Conservation (phyloP, 2,797 vertebrate species). For the Hoplostethus atlanticus region DNA sequence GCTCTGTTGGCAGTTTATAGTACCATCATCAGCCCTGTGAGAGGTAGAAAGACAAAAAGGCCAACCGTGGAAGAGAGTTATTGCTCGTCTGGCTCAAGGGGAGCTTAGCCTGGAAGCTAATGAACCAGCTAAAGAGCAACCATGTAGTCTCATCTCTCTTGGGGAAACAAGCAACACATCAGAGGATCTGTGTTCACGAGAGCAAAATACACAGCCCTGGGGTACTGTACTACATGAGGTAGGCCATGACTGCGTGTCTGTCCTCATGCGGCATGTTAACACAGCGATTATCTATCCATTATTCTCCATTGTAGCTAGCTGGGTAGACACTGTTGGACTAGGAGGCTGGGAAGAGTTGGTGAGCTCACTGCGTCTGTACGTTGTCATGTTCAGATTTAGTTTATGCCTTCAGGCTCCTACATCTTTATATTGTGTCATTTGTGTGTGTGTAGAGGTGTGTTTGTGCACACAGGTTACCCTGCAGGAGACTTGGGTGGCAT, state of each 20-base stretch:
- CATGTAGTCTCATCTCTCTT: constrained; percentile 16
- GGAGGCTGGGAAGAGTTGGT: background rate
- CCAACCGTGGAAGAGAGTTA: constrained; percentile 38
- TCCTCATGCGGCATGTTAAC: background rate
- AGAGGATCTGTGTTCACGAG: constrained; percentile 14
- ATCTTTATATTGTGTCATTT: background rate
- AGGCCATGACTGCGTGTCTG: background rate
- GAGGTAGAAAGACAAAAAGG: constrained; percentile 32
- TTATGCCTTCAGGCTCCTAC: background rate
- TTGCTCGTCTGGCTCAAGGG: constrained; percentile 11
- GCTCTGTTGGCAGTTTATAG: constrained; percentile 41
- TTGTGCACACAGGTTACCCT: constrained; percentile 75
- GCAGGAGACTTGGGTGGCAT: constrained; percentile 86
- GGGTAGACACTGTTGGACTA: background rate
- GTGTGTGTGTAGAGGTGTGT: constrained; percentile 18
- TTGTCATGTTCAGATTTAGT: background rate
- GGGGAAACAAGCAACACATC: constrained; percentile 6
- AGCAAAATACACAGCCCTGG: constrained; percentile 12
- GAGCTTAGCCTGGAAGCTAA: constrained; percentile 46
- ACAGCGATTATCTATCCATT: background rate
- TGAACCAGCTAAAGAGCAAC: constrained; percentile 48
- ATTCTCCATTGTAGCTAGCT: background rate
- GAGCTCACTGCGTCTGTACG: background rate
- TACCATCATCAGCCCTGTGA: constrained; percentile 24
- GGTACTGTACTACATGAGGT: background rate